Percentiles rank a stretch among this genome's conserved stretches.
Conservation (phyloP, 30 jellyfish, hydroid and myxozoan genomes). For the Hydractinia echinata region DNA sequence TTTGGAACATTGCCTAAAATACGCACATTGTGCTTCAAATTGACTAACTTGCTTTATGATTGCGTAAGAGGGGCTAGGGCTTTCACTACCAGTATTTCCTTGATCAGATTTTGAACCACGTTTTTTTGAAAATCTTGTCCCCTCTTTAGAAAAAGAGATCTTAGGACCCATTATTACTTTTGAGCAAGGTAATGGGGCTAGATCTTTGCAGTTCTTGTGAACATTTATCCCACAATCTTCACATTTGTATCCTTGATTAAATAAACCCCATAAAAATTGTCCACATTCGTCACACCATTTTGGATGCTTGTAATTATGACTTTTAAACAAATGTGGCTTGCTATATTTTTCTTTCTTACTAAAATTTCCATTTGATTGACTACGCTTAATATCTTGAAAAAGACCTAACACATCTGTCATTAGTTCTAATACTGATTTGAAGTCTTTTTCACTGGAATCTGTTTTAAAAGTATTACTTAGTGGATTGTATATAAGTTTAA, state of each 20-base stretch:
- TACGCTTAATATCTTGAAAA: conserved; percentile 46
- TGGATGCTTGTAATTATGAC: conserved; percentile 71
- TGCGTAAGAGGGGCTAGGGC: background rate
- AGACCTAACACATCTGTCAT: conserved; percentile 66
- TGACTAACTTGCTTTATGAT: background rate
- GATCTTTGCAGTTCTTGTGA: conserved; percentile 68
- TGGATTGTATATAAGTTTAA: conserved; percentile 47
- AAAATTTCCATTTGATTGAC: background rate
- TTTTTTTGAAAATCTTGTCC: background rate
- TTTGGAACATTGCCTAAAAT: conserved; percentile 33
- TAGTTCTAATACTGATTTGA: conserved; percentile 57
- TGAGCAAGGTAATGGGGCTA: conserved; percentile 66
- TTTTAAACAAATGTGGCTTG: conserved; percentile 73
- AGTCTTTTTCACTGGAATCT: conserved; percentile 55
- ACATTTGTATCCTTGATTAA: conserved; percentile 85
- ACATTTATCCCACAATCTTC: conserved; percentile 84
- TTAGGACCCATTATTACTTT: background rate
- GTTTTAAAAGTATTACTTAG: conserved; percentile 41
- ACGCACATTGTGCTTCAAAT: background rate
- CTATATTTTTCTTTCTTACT: conserved; percentile 49
- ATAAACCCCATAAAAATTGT: conserved; percentile 85
- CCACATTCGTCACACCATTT: conserved; percentile 93
- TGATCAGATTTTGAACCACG: background rate
- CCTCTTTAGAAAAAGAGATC: conserved; percentile 4
- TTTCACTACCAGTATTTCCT: background rate